These are phyloP conservation scores for Phoenicopterus ruber DNA, from an alignment of 2,113 vertebrate genomes.

Conservation along the genomic window DNA sequence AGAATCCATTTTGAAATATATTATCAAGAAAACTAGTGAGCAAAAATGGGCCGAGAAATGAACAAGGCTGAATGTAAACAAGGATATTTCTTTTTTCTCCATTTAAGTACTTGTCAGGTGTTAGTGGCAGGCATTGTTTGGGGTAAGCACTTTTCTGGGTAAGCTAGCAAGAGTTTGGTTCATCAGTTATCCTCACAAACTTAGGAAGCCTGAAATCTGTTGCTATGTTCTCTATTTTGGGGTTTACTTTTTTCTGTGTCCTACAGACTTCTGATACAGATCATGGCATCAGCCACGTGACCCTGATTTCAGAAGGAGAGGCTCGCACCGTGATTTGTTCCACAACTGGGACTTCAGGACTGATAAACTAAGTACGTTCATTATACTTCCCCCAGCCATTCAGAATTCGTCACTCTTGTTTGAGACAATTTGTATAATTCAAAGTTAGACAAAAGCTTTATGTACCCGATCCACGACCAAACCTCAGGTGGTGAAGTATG, in stretches of 20 bases:
- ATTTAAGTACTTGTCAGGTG: not conserved
- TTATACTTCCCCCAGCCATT: not conserved
- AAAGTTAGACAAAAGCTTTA: not conserved
- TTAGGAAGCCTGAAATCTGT: not conserved
- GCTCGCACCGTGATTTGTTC: not conserved
- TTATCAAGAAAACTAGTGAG: not conserved
- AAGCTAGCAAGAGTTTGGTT: not conserved
- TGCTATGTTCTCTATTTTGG: not conserved
- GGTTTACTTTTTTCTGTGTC: not conserved
- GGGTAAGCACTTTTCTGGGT: not conserved
- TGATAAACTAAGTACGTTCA: not conserved
- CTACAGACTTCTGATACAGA: not conserved
- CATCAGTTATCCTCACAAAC: not conserved
- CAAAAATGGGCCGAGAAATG: not conserved
- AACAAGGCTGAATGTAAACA: not conserved
- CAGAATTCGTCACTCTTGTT: not conserved
- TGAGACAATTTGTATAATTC: not conserved
- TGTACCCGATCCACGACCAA: no score
- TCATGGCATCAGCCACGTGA: not conserved
- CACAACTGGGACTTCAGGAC: not conserved
- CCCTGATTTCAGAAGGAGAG: not conserved
- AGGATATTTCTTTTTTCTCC: not conserved
- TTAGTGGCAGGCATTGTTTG: not conserved
- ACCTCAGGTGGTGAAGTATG: not conserved
- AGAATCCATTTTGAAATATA: not conserved